Conservation (phyloP, 2,797 vertebrate species). For the Liasis olivaceus region DNA sequence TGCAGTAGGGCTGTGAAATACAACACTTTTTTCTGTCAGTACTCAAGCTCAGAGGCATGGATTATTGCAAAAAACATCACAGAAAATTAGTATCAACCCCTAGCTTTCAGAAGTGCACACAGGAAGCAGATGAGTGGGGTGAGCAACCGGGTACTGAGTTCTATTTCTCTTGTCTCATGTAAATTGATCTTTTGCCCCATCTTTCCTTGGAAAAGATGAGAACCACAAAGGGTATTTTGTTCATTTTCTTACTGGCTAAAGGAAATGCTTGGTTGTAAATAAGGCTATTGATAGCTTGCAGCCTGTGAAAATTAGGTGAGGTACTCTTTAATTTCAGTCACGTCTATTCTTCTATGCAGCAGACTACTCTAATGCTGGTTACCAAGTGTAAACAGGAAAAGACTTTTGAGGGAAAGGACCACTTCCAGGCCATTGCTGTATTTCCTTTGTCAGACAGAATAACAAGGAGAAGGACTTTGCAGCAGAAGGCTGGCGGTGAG, state of each 20-base stretch:
- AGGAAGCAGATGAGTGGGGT: slow-evolving; percentile 51
- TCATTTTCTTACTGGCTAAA: neutral
- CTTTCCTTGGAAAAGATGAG: slow-evolving; percentile 47
- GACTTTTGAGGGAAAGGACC: slow-evolving; percentile 46
- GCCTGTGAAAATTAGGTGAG: slow-evolving; percentile 16
- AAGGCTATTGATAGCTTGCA: slow-evolving; percentile 28
- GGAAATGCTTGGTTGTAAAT: neutral
- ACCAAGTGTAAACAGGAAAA: slow-evolving; percentile 52
- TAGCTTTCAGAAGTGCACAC: slow-evolving; percentile 60
- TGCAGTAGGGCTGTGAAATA: slow-evolving; percentile 68
- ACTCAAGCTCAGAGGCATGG: slow-evolving; percentile 63
- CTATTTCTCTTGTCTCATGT: slow-evolving; percentile 62
- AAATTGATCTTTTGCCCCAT: slow-evolving; percentile 65
- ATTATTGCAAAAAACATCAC: slow-evolving; percentile 72
- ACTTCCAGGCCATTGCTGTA: slow-evolving; percentile 14
- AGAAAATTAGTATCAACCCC: slow-evolving; percentile 73
- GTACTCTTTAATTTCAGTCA: slow-evolving; percentile 39
- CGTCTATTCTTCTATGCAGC: slow-evolving; percentile 36
- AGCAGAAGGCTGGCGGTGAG: neutral
- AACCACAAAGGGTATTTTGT: slow-evolving; percentile 56
- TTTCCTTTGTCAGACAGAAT: neutral
- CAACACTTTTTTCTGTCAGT: slow-evolving; percentile 62
- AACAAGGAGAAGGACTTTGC: neutral
- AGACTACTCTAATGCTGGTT: slow-evolving; percentile 29
- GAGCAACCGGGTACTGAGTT: slow-evolving; percentile 42